Percentiles rank a stretch among this genome's conserved stretches.
phyloP scores from a whole-genome alignment of 35 echinoderm and acorn worm species.

The Stichopus chloronotus region DNA sequence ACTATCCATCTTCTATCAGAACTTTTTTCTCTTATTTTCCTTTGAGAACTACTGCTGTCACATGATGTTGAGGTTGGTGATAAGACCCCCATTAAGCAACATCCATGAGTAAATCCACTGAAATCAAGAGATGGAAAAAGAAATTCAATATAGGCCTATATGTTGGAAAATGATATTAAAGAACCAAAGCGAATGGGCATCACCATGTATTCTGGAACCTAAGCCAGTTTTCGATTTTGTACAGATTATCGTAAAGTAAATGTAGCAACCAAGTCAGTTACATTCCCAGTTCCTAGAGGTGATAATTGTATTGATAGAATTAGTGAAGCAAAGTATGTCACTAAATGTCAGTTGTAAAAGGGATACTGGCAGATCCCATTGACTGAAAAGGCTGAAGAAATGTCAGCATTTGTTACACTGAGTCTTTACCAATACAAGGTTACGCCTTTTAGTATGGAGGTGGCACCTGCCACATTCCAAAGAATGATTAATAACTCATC shows the following conservation, averaged over 20 bases:
- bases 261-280: neutral
- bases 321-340: slow-evolving; percentile 24
- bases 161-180: slow-evolving; percentile 63
- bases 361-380: slow-evolving; percentile 56
- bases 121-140: slow-evolving; percentile 18
- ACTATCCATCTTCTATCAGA: neutral
- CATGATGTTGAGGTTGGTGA: neutral
- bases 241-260: slow-evolving; percentile 54
- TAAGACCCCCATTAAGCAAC: slow-evolving; percentile 48
- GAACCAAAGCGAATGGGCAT: slow-evolving; percentile 56
- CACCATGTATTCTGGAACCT: slow-evolving; percentile 48
- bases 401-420: slow-evolving; percentile 73
- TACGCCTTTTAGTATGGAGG: slow-evolving; percentile 80
- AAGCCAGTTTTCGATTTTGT: slow-evolving; percentile 59
- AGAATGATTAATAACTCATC: slow-evolving; percentile 54
- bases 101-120: slow-evolving; percentile 43
- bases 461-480: slow-evolving; percentile 72
- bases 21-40: neutral
- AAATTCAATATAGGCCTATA: slow-evolving; percentile 38
- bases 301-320: slow-evolving; percentile 47
- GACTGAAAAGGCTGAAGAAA: slow-evolving; percentile 36
- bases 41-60: no score
- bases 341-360: slow-evolving; percentile 34
- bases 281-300: slow-evolving; percentile 31
- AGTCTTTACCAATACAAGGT: slow-evolving; percentile 67